phyloP scores from a whole-genome alignment of 1,140 invertebrate genomes.

The Ceratina calcarata region DNA sequence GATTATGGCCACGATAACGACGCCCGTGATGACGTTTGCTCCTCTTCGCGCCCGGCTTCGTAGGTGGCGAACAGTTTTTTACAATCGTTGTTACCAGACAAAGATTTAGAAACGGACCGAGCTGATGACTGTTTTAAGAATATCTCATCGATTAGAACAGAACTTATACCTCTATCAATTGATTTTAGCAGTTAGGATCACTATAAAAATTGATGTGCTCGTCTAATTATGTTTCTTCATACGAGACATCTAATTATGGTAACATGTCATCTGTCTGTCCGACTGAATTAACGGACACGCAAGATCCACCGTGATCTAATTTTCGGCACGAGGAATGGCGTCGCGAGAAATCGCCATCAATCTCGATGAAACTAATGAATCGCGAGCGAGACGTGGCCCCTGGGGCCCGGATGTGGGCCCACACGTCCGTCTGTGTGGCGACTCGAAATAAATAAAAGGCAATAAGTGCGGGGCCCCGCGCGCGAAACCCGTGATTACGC shows the following conservation, averaged over 20 bases:
- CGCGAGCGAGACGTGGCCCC: conserved; percentile 63
- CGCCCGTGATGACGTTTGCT: conserved; percentile 15
- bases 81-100: too few relatives aligned
- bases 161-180: too few relatives aligned
- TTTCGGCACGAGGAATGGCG: conserved; percentile 48
- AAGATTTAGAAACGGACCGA: too few relatives aligned
- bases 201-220: too few relatives aligned
- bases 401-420: conserved; percentile 75
- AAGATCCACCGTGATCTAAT: not conserved
- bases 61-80: conserved; percentile 7
- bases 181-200: too few relatives aligned
- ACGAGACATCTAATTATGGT: not conserved
- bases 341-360: conserved; percentile 57
- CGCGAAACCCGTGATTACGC: conserved; percentile 80
- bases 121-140: too few relatives aligned
- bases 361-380: conserved; percentile 72
- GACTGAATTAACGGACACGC: conserved; percentile 19
- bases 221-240: too few relatives aligned
- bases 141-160: too few relatives aligned
- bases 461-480: conserved; percentile 79
- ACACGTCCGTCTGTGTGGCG: conserved; percentile 73
- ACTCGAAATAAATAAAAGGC: conserved; percentile 81
- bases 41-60: not conserved
- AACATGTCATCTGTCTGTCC: not conserved
- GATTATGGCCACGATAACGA: conserved; percentile 43